Base-by-base conservation (phyloP, 2,113 vertebrate species). In the Amia ocellicauda region DNA sequence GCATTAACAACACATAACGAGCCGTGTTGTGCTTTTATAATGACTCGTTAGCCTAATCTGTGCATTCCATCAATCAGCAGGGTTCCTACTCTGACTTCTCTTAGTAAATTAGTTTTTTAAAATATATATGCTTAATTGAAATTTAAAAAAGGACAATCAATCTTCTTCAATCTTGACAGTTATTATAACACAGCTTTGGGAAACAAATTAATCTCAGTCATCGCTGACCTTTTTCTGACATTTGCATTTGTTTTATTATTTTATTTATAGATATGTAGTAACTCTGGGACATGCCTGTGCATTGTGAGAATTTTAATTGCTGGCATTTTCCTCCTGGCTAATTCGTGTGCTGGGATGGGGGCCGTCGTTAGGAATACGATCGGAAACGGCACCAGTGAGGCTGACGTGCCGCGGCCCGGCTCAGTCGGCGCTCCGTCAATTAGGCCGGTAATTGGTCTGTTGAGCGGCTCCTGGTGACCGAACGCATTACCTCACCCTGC, bases 401-500 rank as follows among this genome's bases (percentile, higher is more conserved):
- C 72, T 64, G 28, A 67, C 63, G 69, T 70, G 60, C 26, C 76
- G 43, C 60, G 62, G 36, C 58, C 31, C 58, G 51, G 5, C 51
- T 66, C 60, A 59, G 66, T 68, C 58, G 78, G 60, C 70, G 64
- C 63, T 72, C 67, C 65, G 71, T 79, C 72, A 56, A 74, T 86
- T 81, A 78, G 56, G 58, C 57, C 27, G 56, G 42, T 85, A 85
- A 87, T 86, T 79, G 77, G 69, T 56, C 67, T 56, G 51, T 19
- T 56, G 54, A 70, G 76, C 72, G 69, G 73, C 74, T 59, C 69
- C 71, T 73, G 74, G 82, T 85, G 84, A 86, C 80, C 74, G 62
- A 64, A 61, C 62, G 74, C 77, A 84, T 88, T 79, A 86, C 81
- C 80, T 87, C 86, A 87, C 80, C 52, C 45, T 49, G 10, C 1